These are phyloP conservation scores for Stylophora pistillata DNA, from an alignment of 64 coral and sea anemone genomes.

Conservation along the genomic window DNA sequence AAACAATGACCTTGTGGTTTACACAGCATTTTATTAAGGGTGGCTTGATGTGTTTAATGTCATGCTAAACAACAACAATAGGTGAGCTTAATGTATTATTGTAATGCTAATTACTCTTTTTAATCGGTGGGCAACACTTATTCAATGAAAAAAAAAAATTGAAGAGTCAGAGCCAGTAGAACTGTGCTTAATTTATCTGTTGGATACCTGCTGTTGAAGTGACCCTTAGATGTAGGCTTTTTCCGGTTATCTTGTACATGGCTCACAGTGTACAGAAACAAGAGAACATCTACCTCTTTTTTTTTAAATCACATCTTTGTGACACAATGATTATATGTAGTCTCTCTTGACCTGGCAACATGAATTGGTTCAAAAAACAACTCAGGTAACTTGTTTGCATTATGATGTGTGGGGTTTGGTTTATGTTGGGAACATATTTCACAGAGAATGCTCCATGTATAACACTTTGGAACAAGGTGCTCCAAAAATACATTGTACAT, in stretches of 20 bases:
- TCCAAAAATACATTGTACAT: too few species aligned
- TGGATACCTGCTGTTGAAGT: background rate
- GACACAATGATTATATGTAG: background rate
- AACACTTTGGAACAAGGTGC: too few species aligned
- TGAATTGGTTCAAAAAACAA: conserved; percentile 27
- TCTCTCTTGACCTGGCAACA: background rate
- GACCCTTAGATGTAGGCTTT: background rate
- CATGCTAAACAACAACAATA: background rate
- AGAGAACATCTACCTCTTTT: background rate
- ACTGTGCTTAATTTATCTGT: background rate
- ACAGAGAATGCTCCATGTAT: background rate
- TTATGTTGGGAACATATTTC: background rate
- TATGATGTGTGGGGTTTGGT: background rate
- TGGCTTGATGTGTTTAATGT: background rate
- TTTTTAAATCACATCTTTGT: background rate
- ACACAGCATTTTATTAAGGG: background rate
- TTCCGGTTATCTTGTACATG: background rate
- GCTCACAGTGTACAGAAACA: background rate
- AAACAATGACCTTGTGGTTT: background rate
- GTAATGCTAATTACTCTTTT: conserved; percentile 9
- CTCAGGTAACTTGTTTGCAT: background rate
- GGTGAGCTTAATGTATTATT: background rate
- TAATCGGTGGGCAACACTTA: background rate
- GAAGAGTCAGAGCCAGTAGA: too few species aligned
- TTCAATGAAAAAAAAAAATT: background rate